Evolutionary conservation across 2,888 invertebrate species (phyloP), one percentile per base, ranked within the genome.

Genomic region (Dryobota labecula): DNA sequence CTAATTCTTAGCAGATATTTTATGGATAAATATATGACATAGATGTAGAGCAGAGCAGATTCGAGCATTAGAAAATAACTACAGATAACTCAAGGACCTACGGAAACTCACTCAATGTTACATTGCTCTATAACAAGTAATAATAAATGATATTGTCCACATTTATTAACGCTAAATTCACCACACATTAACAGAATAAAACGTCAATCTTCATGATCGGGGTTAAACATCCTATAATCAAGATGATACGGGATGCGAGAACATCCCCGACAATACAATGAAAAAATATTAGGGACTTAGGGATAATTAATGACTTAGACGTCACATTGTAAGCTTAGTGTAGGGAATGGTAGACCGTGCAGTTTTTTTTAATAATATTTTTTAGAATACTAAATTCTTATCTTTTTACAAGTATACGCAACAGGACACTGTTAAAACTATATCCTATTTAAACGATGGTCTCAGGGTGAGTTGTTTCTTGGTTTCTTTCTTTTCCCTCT

Each of bases 171-270:
- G 60, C 69, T 58, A 73, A 84, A 81, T 83, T 84, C 79, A 73
- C 69, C 9, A 73, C 75, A 81, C 51, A 87, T 86, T 75, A 73
- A 86, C 67, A 27, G 62, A 73, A 78, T 86, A 76, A 82, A 83
- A 86, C 86, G 94, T 94, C 95, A 94, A 89, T 95, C 94, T 94
- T 93, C 89, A 94, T 94, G 83, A 90, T 82, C 62, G 60, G 73
- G 72, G 74, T 80, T 84, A 90, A 82, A 86, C 72, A 80, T 76
- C 76, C 76, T 67, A 84, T 76, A 79, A 85, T 87, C 86, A 87
- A 88, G 84, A 89, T 90, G 90, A 94, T 95, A 94, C 92, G 94
- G 94, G 94, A 93, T 91, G 92, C 89, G 91, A 83, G 84, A 72
- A 71, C 82, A 80, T 74, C 60, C 36, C 70, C 56, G 41, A 79